Conservation (phyloP, 1,140 invertebrate species). For the Macrotrachela quadricornifera region DNA sequence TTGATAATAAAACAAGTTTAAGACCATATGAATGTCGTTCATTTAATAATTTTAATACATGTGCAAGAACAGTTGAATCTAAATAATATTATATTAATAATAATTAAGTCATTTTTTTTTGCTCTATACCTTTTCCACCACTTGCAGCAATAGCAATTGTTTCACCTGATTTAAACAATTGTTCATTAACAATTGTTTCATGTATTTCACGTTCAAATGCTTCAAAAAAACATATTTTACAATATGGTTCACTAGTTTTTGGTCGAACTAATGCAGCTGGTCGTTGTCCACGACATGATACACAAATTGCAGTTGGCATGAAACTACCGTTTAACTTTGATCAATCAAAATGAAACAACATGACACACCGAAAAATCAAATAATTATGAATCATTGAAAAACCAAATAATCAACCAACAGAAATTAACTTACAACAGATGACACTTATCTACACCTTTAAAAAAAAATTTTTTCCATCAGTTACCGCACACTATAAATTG, state of each 20-base stretch:
- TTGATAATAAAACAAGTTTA: slow-evolving; percentile 71
- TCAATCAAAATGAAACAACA: too few relatives aligned
- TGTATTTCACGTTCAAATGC: slow-evolving; percentile 92
- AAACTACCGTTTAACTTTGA: too few relatives aligned
- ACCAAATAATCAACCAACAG: too few relatives aligned
- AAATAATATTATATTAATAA: not conserved
- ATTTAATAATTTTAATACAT: slow-evolving; percentile 73
- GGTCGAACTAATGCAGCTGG: not conserved
- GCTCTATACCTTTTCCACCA: slow-evolving; percentile 62
- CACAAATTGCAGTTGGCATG: too few relatives aligned
- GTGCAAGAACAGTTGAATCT: slow-evolving; percentile 83
- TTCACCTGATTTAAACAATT: slow-evolving; percentile 61
- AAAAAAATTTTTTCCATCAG: too few relatives aligned
- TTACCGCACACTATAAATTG: too few relatives aligned
- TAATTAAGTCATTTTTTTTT: not conserved
- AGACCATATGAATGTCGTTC: slow-evolving; percentile 72
- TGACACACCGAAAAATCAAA: too few relatives aligned
- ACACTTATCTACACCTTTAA: too few relatives aligned
- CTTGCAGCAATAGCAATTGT: slow-evolving; percentile 84
- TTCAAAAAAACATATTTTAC: slow-evolving; percentile 79
- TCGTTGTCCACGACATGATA: too few relatives aligned
- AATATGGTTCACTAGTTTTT: slow-evolving; percentile 45
- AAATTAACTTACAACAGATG: too few relatives aligned
- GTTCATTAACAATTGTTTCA: slow-evolving; percentile 61
- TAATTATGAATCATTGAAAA: too few relatives aligned